Base-by-base conservation (phyloP, 2,113 vertebrate genomes). In the Indicator maculatus region DNA sequence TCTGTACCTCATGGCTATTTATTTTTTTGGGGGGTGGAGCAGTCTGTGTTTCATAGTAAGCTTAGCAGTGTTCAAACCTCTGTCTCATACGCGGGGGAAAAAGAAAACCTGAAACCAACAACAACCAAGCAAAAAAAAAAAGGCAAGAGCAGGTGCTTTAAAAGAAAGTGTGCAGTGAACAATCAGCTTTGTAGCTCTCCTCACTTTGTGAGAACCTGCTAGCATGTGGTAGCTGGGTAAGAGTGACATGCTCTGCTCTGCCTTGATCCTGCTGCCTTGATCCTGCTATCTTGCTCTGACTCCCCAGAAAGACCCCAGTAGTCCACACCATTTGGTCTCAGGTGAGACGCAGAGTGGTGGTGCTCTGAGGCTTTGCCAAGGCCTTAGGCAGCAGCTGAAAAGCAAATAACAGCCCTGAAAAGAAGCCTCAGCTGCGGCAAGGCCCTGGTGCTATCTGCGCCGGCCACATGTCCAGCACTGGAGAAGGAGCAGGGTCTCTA, bases 291-390 rank as follows among this genome's bases (percentile, higher is more conserved):
- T 6, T 24, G n/a, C 41, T 44, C 33, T 13, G 33, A 23, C 45
- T 23, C 61, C n/a, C 14, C 17, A 9, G 9, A 6, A 1, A 20
- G 28, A 11, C 11, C 2, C 3, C 0, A 0, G 9, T 19, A 8
- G 8, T 6, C 36, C 5, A 1, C 30, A 5, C 19, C 16, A 14
- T 65, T 24, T 0, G 3, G 6, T 27, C 56, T 77, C 16, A 7
- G 1, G 0, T 4, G 33, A 31, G 27, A 12, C 12, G 64, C 10
- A 8, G n/a, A 4, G n/a, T 1, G 3, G 14, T 2, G 11, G 4
- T 38, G 78, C 8, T n/a, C 24, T 36, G 0, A 0, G 24, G 16
- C 31, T 74, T 36, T 41, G 20, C n/a, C 4, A 3, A 31, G 16
- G 41, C 39, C 18, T 33, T 19, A 3, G 67, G 5, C 17, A 9